Conservation (phyloP, 1,140 invertebrate genomes). For the Wasmannia auropunctata region DNA sequence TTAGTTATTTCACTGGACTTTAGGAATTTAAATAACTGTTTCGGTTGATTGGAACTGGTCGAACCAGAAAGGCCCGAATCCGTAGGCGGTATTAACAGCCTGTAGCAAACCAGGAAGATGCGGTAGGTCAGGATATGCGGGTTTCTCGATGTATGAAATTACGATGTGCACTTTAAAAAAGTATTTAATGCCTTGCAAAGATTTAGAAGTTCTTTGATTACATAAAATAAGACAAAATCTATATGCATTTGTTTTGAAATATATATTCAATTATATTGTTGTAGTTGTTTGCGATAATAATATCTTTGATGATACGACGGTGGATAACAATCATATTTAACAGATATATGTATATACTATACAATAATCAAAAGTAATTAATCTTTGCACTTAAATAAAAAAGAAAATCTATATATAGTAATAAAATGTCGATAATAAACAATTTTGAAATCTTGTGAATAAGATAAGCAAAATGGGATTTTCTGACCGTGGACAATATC, state of each 20-base stretch:
- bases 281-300: no score
- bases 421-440: not conserved
- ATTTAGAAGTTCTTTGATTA: not conserved
- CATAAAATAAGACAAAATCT: not conserved
- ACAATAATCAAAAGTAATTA: not conserved
- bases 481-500: not conserved
- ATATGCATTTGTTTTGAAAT: not conserved
- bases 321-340: no score
- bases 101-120: constrained; percentile 57
- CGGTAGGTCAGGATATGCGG: constrained; percentile 62
- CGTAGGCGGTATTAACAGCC: constrained; percentile 57
- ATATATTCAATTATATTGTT: no score
- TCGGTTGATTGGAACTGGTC: constrained; percentile 50
- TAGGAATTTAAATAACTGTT: constrained; percentile 37
- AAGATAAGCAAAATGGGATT: not conserved
- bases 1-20: constrained; percentile 29
- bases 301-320: no score
- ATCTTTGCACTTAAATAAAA: not conserved
- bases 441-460: not conserved
- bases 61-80: constrained; percentile 46
- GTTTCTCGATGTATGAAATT: constrained; percentile 52
- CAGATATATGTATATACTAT: no score
- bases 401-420: not conserved
- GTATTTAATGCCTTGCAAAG: not conserved
- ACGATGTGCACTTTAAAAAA: constrained; percentile 19